Base-by-base conservation (phyloP, 2,888 invertebrate genomes). In the Caenorhabditis angaria region DNA sequence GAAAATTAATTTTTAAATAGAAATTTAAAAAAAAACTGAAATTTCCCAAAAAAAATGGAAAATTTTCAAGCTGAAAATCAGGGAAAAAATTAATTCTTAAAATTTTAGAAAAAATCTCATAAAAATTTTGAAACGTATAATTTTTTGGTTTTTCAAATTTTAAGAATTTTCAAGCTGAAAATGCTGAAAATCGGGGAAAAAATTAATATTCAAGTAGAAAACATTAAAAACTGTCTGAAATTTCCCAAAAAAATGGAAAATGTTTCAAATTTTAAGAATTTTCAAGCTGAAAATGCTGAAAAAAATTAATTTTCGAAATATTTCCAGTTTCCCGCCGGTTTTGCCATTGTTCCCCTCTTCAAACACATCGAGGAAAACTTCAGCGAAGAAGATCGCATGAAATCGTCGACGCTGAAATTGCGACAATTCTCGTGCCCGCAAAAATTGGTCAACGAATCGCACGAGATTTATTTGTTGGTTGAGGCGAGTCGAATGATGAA, bases 361-460 rank as follows among this genome's bases (percentile, higher is more conserved):
- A 56, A 56, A 35, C 20, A 56, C 8, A 8, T 27, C 18, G 56
- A 56, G 14, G 56, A 56, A 14, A 56, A 56, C 27, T 8, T 32
- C 22, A 28, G 18, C 10, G 22, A 56, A 35, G 35, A 14, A 20
- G 32, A 29, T 5, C 35, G n/a, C 5, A 6, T 35, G 20, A 32
- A 22, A 24, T 18, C 32, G 32, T 4, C 5, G 4, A 22, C 22
- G 5, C 20, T 56, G 35, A 56, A 56, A 35, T 35, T 56, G 24
- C 29, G 56, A 35, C 29, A 35, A 32, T 56, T 56, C 10, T 20
- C 56, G 14, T 56, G 56, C 35, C 10, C 32, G 1, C 32, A n/a
- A 32, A 20, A 35, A 20, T 10, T 32, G 2, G 32, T 20, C 6
- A 35, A 56, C 14, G 24, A 10, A 18, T 24, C 22, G 24, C 2